Evolutionary conservation across 2,797 vertebrate genomes (phyloP).

Genomic region (Nothura maculosa): DNA sequence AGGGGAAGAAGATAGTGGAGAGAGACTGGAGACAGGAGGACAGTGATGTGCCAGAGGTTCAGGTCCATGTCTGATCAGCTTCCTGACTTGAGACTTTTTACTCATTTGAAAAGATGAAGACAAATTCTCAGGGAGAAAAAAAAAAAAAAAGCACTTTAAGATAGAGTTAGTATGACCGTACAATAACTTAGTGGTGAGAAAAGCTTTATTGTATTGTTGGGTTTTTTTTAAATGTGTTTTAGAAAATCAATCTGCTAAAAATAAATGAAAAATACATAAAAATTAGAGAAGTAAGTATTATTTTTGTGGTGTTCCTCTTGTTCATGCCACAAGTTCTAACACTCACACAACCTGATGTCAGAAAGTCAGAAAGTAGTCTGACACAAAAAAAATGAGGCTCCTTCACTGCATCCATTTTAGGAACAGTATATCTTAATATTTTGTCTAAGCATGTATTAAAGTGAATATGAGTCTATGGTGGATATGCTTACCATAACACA

Average conservation of each 20-base stretch:
- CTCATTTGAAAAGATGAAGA: neutral
- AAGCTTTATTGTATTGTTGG: neutral
- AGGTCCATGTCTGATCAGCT: neutral
- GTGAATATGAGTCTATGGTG: neutral
- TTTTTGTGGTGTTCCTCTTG: neutral
- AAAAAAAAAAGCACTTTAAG: neutral
- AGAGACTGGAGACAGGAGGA: neutral
- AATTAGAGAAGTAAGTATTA: neutral
- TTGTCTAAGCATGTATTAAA: neutral
- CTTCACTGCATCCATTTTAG: neutral
- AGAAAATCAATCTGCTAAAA: neutral
- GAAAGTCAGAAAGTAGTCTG: neutral
- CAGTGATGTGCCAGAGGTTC: neutral
- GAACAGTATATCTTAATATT: neutral
- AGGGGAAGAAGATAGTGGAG: neutral
- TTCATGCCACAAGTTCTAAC: neutral
- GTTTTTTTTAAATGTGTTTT: neutral
- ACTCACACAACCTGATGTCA: neutral
- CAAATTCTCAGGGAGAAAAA: accelerated
- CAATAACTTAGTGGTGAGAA: neutral
- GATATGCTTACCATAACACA: neutral
- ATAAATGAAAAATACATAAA: neutral
- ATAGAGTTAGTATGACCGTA: neutral
- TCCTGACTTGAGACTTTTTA: neutral
- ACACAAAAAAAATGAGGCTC: neutral